Evolutionary conservation across 1,140 invertebrate genomes (phyloP), one percentile per base, ranked within the genome.

Genomic region (Drosophila azteca): DNA sequence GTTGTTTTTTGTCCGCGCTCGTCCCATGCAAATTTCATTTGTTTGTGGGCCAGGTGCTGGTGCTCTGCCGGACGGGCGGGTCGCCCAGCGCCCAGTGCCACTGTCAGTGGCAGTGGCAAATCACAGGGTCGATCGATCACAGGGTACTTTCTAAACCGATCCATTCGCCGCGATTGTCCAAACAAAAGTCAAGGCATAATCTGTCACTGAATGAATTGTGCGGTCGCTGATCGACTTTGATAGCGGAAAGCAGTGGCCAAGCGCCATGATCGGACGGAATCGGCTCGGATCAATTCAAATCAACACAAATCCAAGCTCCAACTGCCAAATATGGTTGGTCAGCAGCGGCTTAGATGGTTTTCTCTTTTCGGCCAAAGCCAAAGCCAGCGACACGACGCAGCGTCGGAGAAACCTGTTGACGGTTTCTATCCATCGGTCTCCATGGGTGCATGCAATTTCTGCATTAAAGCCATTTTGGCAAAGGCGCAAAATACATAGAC

Each of bases 191-290:
- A 77, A 79, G 82, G 80, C 80, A 71, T 81, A 84, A 84, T 84
- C 81, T 84, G 81, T 84, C 81, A 87, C 77, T 53, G 76, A 67
- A 77, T 81, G 64, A 81, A 85, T 80, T 77, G 77, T 66, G 55
- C 71, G 45, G 41, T 55, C 76, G 65, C 73, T 74, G 75, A 83
- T 83, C 83, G 79, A 70, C 62, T 76, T 72, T 76, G 79, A 76
- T 83, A 75, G 71, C 78, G 44, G 41, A 31, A 82, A 75, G 70
- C 69, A 57, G 55, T 59, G 61, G 35, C 45, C 73, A 64, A 82
- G 70, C 74, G 79, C 75, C 69, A 6, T 31, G 24, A 44, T 22
- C 65, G 24, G 39, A 63, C 61, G 31, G 6, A 15, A 43, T 65
- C 62, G 15, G 44, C 60, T 64, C 50, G 41, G 62, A 67, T 69